Base-by-base conservation (phyloP, 2,113 vertebrate species). In the Saguinus imperator region DNA sequence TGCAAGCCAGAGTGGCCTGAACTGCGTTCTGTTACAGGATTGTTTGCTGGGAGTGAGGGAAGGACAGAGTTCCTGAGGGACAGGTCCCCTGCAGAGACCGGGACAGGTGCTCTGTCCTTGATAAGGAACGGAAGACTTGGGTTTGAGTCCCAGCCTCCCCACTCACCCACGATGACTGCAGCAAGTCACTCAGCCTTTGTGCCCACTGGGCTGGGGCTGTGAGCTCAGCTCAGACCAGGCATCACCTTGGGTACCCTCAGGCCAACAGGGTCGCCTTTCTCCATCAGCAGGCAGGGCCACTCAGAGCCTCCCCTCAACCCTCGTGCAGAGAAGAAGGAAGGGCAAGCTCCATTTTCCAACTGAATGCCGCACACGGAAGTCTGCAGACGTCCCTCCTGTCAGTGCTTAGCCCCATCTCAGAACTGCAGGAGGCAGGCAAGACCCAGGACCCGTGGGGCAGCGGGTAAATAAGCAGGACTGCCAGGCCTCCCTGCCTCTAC, bases 401-500 rank as follows among this genome's bases (percentile, higher is more conserved):
- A 20, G 6, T 64, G 25, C 5, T 58, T 29, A 20, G 40, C 8
- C 79, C 40, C 40, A n/a, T 32, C 23, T 77, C 61, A 13, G 27
- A 23, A 27, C 23, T 23, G n/a, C 27, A 37, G 72, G 40, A 52
- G 50, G 35, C 13, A 9, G 73, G 8, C 18, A 20, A 70, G 23
- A 23, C 13, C 16, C 58, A 80, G 50, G 50, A 27, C 23, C 50
- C 10, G 2, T 1, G 0, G 2, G 35, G 27, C 6, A 14, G 70
- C 37, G 21, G 27, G 43, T 29, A 9, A 83, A 8, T 45, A 43
- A 37, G 25, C 21, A 66, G 72, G 16, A 9, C 5, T 17, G 23
- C 23, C 17, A 43, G n/a, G 29, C 29, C 12, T 48, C 32, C 35
- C 32, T 1, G 0, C n/a, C 45, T 10, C 0, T 18, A 37, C 17